phyloP scores from a whole-genome alignment of 2,113 vertebrate species.

The Budorcas taxicolor region DNA sequence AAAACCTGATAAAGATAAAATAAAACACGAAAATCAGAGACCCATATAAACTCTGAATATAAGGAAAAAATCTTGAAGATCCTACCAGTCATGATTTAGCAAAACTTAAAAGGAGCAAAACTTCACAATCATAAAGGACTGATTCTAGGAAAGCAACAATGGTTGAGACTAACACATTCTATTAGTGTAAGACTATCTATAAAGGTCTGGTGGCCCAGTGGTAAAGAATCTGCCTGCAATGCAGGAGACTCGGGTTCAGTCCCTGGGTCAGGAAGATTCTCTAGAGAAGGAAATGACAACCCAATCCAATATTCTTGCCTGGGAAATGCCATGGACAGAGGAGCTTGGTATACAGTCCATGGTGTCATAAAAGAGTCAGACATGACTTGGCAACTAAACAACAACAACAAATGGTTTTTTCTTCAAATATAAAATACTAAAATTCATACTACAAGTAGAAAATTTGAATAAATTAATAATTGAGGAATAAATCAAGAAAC shows the following conservation, averaged over 20 bases:
- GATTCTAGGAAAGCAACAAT: neutral
- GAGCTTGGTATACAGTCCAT: neutral
- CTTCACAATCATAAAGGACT: neutral
- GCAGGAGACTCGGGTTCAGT: neutral
- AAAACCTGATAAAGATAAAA: neutral
- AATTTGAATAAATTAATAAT: constrained; percentile 47
- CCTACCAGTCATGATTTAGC: neutral
- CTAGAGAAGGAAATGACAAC: neutral
- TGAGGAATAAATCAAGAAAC: constrained; percentile 33
- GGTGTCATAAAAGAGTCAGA: neutral
- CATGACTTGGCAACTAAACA: neutral
- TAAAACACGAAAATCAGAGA: neutral
- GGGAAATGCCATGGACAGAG: neutral
- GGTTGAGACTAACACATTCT: neutral
- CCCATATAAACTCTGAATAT: neutral
- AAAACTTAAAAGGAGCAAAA: constrained; percentile 14
- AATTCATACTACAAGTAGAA: constrained; percentile 13
- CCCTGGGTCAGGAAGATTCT: neutral
- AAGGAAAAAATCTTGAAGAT: neutral
- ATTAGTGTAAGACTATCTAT: neutral
- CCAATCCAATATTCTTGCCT: neutral
- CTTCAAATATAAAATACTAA: constrained; percentile 37
- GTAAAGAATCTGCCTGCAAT: neutral
- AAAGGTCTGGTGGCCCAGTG: neutral
- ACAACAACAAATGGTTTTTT: neutral